Conservation (phyloP, 2,888 invertebrate genomes). For the Brenthis hecate region DNA sequence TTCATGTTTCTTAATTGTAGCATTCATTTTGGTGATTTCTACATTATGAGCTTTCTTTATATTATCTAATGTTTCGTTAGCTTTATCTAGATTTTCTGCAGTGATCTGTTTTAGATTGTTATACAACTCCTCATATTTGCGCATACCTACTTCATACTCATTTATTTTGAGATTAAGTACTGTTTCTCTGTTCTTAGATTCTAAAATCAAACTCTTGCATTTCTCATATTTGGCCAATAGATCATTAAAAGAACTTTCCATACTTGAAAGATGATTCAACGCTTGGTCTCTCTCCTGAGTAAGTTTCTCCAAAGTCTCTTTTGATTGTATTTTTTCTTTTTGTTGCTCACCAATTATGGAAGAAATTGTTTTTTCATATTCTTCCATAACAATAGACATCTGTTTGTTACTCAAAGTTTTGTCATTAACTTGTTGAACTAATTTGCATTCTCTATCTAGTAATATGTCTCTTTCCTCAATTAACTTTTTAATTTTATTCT, state of each 20-base stretch:
- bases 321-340: slow-evolving; percentile 80
- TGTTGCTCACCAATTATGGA: slow-evolving; percentile 88
- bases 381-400: slow-evolving; percentile 87
- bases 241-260: slow-evolving; percentile 85
- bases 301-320: slow-evolving; percentile 73
- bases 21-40: slow-evolving; percentile 91
- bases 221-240: slow-evolving; percentile 84
- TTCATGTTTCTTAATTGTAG: slow-evolving; percentile 93
- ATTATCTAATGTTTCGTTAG: slow-evolving; percentile 90
- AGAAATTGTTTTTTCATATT: slow-evolving; percentile 90
- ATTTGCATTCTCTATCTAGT: slow-evolving; percentile 58
- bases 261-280: slow-evolving; percentile 80
- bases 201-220: slow-evolving; percentile 80
- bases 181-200: slow-evolving; percentile 84
- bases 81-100: slow-evolving; percentile 87
- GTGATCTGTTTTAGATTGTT: slow-evolving; percentile 92
- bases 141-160: slow-evolving; percentile 86
- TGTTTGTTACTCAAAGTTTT: slow-evolving; percentile 69
- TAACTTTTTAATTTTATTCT: slow-evolving; percentile 63
- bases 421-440: slow-evolving; percentile 64
- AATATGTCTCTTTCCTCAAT: slow-evolving; percentile 61
- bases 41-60: slow-evolving; percentile 87
- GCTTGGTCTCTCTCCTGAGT: slow-evolving; percentile 82
- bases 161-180: slow-evolving; percentile 85
- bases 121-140: slow-evolving; percentile 90